Evolutionary conservation across 2,113 vertebrate genomes (phyloP), one percentile per base, ranked within the genome.

Genomic region (Eurypyga helias): DNA sequence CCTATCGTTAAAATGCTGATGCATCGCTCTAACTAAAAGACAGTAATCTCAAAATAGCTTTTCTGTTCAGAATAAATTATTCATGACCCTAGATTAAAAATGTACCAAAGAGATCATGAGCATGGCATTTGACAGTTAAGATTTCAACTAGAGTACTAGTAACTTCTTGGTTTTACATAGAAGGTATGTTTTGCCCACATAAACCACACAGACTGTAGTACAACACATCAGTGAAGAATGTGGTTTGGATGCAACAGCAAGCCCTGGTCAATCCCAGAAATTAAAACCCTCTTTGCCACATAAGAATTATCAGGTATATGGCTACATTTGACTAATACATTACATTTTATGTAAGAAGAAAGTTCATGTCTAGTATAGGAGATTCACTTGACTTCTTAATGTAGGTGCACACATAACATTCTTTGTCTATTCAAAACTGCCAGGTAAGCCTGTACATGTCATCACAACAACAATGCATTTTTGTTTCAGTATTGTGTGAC

Each of bases 321-420:
- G 38, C 21, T 81, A 51, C 3, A 48, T 61, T 77, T 78, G 16
- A 61, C 61, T 61, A 21, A 38, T 21, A 33, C 9, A 13, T 41
- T 41, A 78, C 7, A 58, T 61, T 66, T 66, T 62, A 65, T 13
- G 4, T 51, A 83, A 54, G 9, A 67, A 66, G 18, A 75, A 83
- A 64, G 19, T 58, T 75, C 33, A 54, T 1, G 1, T 28, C 34
- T 41, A 51, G 4, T 21, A 65, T 1, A 65, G 1, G 0, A n/a
- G 54, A 57, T 17, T 84, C 28, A 69, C 41, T 0, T 58, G 21
- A 21, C 17, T 89, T 93, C 49, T 58, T 75, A 81, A 54, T 31
- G 17, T 1, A 89, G 5, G 19, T 43, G 17, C 19, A 79, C 38
- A 16, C 31, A 8, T 28, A 62, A 41, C 15, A 81, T 11, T 55